Percentiles rank a stretch among this genome's conserved stretches.
These are phyloP conservation scores for Paratilapia polleni DNA, from an alignment of 2,113 vertebrate genomes.

Conservation along the genomic window DNA sequence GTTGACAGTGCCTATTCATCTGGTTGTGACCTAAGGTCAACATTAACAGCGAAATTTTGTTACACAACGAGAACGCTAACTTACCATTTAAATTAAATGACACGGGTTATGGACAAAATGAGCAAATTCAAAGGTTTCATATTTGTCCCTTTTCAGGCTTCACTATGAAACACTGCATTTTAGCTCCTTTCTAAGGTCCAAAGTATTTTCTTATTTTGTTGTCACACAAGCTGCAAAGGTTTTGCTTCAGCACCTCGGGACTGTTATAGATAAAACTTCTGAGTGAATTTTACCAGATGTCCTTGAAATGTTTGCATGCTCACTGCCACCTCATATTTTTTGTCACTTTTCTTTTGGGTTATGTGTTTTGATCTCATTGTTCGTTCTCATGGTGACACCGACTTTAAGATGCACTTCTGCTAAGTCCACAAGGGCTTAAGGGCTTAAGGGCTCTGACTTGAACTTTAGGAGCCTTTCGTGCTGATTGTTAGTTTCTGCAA, in stretches of 20 bases:
- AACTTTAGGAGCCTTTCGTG: background rate
- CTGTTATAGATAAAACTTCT: background rate
- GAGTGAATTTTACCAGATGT: background rate
- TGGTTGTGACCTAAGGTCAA: background rate
- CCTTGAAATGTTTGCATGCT: slow-evolving; percentile 1
- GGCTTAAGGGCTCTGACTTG: slow-evolving; percentile 13
- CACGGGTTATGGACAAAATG: no score
- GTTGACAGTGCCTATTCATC: background rate
- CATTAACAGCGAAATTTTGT: background rate
- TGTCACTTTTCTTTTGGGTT: background rate
- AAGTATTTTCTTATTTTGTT: background rate
- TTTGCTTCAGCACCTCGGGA: background rate
- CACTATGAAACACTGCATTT: background rate
- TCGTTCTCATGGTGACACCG: background rate
- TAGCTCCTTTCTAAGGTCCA: background rate
- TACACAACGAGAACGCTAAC: background rate
- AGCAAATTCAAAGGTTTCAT: background rate
- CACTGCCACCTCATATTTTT: background rate
- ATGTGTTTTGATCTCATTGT: background rate
- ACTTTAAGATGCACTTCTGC: background rate
- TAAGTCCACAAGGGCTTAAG: background rate
- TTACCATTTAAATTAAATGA: background rate
- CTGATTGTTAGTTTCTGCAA: background rate
- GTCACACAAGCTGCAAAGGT: no score
- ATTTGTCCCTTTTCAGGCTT: background rate